phyloP scores from a whole-genome alignment of 2,113 vertebrate species.

The Gracilinanus agilis region DNA sequence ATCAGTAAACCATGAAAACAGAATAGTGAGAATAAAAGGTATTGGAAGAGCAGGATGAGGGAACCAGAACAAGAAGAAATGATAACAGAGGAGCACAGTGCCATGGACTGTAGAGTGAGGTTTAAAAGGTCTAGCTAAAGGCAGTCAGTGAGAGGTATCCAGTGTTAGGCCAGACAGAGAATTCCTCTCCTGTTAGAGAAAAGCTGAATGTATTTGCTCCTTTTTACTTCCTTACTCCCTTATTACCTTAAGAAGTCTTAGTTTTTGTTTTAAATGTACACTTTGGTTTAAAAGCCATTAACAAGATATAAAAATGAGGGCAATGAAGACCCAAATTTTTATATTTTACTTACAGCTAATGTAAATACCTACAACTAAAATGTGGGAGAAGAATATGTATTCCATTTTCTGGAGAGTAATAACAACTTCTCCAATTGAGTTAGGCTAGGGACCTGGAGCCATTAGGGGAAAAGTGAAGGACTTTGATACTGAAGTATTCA shows the following conservation, averaged over 20 bases:
- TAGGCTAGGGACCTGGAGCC: not conserved
- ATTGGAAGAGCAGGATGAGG: not conserved
- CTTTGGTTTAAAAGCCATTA: not conserved
- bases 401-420: not conserved
- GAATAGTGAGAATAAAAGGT: not conserved
- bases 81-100: not conserved
- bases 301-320: not conserved
- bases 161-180: not conserved
- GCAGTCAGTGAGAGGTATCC: not conserved
- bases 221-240: not conserved
- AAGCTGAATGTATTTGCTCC: not conserved
- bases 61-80: not conserved
- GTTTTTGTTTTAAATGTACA: not conserved
- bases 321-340: not conserved
- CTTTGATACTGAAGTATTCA: not conserved
- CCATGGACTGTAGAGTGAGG: not conserved
- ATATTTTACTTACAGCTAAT: not conserved
- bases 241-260: too few relatives aligned
- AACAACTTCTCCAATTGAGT: not conserved
- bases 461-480: not conserved
- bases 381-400: not conserved
- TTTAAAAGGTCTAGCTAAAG: not conserved
- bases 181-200: not conserved
- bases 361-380: not conserved
- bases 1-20: not conserved